A percentile compares a stretch with the other conserved stretches of the same genome.
Evolutionary conservation across 1,140 invertebrate species (phyloP).

Genomic region (Papilio aristodemus): DNA sequence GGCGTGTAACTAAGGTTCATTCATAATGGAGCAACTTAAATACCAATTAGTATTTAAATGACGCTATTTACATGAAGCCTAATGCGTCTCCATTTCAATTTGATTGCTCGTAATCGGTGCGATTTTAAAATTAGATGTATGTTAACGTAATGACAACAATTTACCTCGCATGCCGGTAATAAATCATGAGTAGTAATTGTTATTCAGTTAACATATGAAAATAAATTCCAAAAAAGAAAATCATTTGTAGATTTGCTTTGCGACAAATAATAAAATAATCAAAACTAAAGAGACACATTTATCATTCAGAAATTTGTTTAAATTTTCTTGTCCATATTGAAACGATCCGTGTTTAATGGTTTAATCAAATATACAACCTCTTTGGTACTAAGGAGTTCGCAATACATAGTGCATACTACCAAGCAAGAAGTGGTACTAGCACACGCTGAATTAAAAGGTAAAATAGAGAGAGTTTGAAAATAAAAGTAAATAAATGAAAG

Average conservation of each 20-base stretch:
- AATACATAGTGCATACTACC: no score
- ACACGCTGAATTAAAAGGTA: no score
- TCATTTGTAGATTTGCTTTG: neutral
- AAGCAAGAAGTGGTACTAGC: no score
- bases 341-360: no score
- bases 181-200: neutral
- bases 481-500: no score
- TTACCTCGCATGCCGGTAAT: conserved; percentile 35
- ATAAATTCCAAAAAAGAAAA: neutral
- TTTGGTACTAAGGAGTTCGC: no score
- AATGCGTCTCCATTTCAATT: conserved; percentile 21
- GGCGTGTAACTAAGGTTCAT: neutral
- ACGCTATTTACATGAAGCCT: neutral
- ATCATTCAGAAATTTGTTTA: no score
- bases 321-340: no score
- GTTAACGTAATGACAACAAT: conserved; percentile 46
- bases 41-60: conserved; percentile 31
- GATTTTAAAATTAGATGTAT: conserved; percentile 47
- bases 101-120: conserved; percentile 37
- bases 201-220: neutral
- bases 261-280: no score
- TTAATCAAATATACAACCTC: no score
- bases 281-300: no score
- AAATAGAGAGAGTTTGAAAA: no score
- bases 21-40: conserved; percentile 22